These are phyloP conservation scores for Coccyzus lansbergi DNA, from an alignment of 2,797 vertebrate genomes.

Conservation along the genomic window DNA sequence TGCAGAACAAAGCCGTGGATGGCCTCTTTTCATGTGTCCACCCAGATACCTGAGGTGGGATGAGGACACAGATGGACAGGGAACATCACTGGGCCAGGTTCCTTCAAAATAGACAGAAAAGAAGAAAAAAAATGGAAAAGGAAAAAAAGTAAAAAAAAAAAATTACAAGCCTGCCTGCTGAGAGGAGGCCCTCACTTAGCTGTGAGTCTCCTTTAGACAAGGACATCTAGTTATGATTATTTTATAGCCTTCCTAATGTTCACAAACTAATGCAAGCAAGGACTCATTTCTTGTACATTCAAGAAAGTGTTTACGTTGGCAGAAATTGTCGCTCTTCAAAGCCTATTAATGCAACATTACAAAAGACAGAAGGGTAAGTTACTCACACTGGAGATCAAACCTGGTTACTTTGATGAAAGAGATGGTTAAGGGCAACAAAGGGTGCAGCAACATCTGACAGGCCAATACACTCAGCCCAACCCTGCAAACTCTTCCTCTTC, in stretches of 20 bases:
- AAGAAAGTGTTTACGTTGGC: slow-evolving; percentile 65
- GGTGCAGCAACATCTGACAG: slow-evolving; percentile 15
- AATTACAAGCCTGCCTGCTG: not conserved
- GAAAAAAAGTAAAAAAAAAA: too few species aligned
- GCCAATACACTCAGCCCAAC: not conserved
- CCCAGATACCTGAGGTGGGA: not conserved
- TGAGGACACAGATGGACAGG: not conserved
- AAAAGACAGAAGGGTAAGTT: slow-evolving; percentile 40
- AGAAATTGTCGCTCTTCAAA: slow-evolving; percentile 56
- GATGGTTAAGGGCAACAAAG: slow-evolving; percentile 40
- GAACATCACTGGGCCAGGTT: not conserved
- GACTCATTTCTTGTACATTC: slow-evolving; percentile 57
- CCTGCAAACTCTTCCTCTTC: not conserved
- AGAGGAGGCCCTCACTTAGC: not conserved
- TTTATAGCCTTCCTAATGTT: slow-evolving; percentile 20
- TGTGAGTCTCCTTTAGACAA: not conserved
- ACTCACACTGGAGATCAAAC: slow-evolving; percentile 48
- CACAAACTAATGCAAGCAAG: slow-evolving; percentile 53
- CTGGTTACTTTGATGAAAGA: slow-evolving; percentile 58
- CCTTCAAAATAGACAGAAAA: not conserved
- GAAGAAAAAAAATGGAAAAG: not conserved
- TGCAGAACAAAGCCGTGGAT: not conserved
- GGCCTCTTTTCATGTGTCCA: not conserved
- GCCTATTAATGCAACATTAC: slow-evolving; percentile 42
- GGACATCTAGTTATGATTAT: not conserved